Evolutionary conservation across 2,888 invertebrate genomes (phyloP).

Genomic region (Apamea anceps): DNA sequence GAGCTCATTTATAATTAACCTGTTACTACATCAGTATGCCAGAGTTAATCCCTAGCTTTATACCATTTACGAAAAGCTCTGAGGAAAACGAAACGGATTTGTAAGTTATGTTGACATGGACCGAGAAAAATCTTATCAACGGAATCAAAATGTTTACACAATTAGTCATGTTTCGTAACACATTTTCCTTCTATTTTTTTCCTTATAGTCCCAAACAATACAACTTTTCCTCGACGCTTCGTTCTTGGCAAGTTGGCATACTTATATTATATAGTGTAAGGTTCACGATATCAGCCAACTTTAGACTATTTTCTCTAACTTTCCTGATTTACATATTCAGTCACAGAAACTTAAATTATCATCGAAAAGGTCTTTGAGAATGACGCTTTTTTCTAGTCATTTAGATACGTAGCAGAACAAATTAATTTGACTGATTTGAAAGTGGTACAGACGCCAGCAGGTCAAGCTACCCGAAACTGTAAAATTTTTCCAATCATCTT

Average conservation of each 20-base stretch:
- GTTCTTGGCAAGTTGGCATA: background rate
- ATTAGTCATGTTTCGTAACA: slow-evolving; percentile 7
- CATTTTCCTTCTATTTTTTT: slow-evolving; percentile 10
- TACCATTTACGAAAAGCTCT: slow-evolving; percentile 46
- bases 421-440: background rate
- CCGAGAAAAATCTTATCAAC: slow-evolving; percentile 14
- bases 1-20: slow-evolving; percentile 70
- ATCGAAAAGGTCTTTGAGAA: background rate
- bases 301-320: slow-evolving; percentile 33
- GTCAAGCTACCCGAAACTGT: too few species aligned
- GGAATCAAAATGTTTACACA: slow-evolving; percentile 23
- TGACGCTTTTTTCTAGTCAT: background rate
- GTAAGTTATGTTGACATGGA: background rate
- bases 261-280: slow-evolving; percentile 1
- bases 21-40: slow-evolving; percentile 59
- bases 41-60: slow-evolving; percentile 52
- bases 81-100: slow-evolving; percentile 39
- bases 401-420: background rate
- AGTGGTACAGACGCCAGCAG: background rate
- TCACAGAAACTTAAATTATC: slow-evolving; percentile 14
- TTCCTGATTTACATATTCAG: slow-evolving; percentile 11
- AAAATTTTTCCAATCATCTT: too few species aligned
- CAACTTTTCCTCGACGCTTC: background rate
- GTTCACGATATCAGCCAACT: slow-evolving; percentile 31
- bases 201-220: background rate